phyloP scores from a whole-genome alignment of 2,797 vertebrate species.

The Lutjanus argentimaculatus region DNA sequence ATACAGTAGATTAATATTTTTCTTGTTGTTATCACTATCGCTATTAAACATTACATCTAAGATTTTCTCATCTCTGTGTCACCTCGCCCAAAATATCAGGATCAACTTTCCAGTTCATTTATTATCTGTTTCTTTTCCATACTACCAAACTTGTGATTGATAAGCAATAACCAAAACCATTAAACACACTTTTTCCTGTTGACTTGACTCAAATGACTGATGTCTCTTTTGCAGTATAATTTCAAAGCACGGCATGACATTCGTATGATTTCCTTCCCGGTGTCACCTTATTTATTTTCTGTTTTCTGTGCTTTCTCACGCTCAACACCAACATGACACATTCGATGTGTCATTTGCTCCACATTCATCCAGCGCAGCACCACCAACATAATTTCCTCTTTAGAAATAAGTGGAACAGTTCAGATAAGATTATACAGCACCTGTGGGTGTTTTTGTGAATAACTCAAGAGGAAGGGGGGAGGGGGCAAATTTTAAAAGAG shows the following conservation, averaged over 20 bases:
- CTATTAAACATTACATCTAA: background rate
- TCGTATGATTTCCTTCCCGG: background rate
- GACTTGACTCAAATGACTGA: constrained; percentile 10
- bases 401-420: constrained; percentile 33
- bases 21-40: background rate
- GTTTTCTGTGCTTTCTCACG: constrained; percentile 37
- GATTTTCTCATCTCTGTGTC: background rate
- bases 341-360: constrained; percentile 35
- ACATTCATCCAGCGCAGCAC: constrained; percentile 6
- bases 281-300: constrained; percentile 8
- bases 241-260: background rate
- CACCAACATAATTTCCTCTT: constrained; percentile 22
- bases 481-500: background rate
- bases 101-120: background rate
- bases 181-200: background rate
- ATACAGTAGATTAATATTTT: background rate
- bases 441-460: constrained; percentile 28
- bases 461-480: background rate
- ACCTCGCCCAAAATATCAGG: background rate
- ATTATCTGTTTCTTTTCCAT: background rate
- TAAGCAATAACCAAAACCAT: background rate
- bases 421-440: constrained; percentile 28
- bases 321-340: constrained; percentile 3
- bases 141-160: constrained; percentile 3
- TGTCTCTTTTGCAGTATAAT: background rate